Base-by-base conservation (phyloP, 2,113 vertebrate genomes). In the Potamarius usumacintae region DNA sequence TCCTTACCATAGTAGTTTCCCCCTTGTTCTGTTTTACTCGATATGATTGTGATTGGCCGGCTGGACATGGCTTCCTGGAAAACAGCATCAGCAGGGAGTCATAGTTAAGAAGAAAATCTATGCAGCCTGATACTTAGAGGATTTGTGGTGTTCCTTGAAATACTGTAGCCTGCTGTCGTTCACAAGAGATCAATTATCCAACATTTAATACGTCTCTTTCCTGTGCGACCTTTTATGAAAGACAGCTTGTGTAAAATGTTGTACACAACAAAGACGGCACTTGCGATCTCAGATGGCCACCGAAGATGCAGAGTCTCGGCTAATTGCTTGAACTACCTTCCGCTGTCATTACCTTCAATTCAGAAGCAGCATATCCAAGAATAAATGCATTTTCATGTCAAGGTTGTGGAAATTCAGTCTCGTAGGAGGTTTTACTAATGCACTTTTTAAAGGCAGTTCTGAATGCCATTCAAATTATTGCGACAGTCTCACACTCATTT, bases 51-150 rank as follows among this genome's bases (percentile, higher is more conserved):
- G 92, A 94, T 92, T 67, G 90, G 83, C 60, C 89, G 91, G 69
- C 93, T 93, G 7, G 91, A 90, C 94, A 95, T 94, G 91, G n/a
- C 80, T 83, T 90, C 82, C 90, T 77, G 67, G 69, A 71, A 89
- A 77, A 42, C 52, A 72, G 4, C 83, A n/a, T n/a, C n/a, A 80
- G 50, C 48, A 77, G 25, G 57, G 15, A 63, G 50, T 65, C 9
- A 52, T n/a, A 22, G 25, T 5, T 71, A 34, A 34, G 20, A 48
- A 85, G 11, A 83, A 50, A 69, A 50, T 27, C 17, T 11, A 17
- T 7, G 20, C 8, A 65, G 42, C 34, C 25, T 71, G 11, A 27
- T 22, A 77, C 17, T 20, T 25, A 86, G 42, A 62, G 15, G 25
- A 67, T 80, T 30, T 12, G 20, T 42, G 14, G 18, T 55, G 72